Conservation (phyloP, 2,888 invertebrate genomes). For the Phlogophora meticulosa region DNA sequence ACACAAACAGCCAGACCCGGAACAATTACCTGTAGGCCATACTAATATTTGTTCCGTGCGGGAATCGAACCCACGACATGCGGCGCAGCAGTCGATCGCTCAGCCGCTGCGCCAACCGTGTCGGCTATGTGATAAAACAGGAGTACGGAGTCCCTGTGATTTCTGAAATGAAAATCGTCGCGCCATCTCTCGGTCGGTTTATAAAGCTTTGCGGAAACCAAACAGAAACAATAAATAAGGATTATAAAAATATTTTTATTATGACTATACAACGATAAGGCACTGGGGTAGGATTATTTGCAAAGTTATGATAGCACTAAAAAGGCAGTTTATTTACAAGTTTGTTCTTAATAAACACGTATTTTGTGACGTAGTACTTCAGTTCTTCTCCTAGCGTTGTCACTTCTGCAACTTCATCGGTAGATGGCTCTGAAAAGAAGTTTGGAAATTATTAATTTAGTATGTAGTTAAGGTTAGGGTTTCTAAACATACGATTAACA, state of each 20-base stretch:
- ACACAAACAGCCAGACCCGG: too few relatives aligned
- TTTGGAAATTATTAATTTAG: too few relatives aligned
- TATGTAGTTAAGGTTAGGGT: too few relatives aligned
- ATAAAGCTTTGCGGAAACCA: background rate
- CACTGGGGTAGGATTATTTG: conserved; percentile 34
- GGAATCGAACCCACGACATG: too few relatives aligned
- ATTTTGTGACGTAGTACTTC: conserved; percentile 84
- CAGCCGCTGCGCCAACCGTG: too few relatives aligned
- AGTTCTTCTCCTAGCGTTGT: conserved; percentile 82
- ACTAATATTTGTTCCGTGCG: too few relatives aligned
- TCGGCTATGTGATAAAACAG: too few relatives aligned
- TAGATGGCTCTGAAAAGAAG: conserved; percentile 78
- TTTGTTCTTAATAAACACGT: conserved; percentile 80
- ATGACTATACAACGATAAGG: conserved; percentile 27
- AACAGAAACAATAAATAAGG: background rate
- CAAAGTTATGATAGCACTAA: conserved; percentile 29
- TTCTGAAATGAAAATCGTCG: background rate
- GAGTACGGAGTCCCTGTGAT: background rate
- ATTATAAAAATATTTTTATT: conserved; percentile 19
- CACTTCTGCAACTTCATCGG: conserved; percentile 82
- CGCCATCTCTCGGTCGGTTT: conserved; percentile 6
- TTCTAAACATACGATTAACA: too few relatives aligned
- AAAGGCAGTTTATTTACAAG: conserved; percentile 74
- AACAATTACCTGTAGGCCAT: too few relatives aligned
- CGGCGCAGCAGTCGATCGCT: too few relatives aligned